Percentiles rank a stretch among this genome's conserved stretches.
Evolutionary conservation across 2,888 invertebrate genomes (phyloP).

Genomic region (Drosophila barbarae): DNA sequence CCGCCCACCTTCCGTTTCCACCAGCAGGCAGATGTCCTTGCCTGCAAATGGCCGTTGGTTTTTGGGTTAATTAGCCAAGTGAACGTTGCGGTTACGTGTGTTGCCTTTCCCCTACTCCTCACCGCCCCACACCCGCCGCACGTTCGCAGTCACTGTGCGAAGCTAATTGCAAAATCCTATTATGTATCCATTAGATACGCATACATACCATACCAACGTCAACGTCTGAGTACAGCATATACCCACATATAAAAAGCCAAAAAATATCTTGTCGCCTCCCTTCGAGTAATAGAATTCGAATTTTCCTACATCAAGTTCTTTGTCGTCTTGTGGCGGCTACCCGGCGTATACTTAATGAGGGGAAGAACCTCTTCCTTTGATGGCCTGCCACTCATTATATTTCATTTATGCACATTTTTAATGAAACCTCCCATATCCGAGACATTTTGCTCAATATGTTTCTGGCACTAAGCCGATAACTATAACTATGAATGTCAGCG

Average conservation of each 20-base stretch:
- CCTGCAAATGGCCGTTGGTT: conserved; percentile 65
- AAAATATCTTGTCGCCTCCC: conserved; percentile 17
- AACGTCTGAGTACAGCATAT: conserved; percentile 1
- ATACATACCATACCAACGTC: conserved; percentile 23
- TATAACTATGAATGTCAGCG: conserved; percentile 14
- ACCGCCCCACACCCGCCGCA: conserved; percentile 17
- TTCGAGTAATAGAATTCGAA: conserved; percentile 8
- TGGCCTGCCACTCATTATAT: conserved; percentile 43
- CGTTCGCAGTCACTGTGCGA: conserved; percentile 33
- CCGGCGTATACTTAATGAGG: conserved; percentile 35
- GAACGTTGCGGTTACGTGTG: conserved; percentile 65
- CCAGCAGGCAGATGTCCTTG: conserved; percentile 37
- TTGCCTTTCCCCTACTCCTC: conserved; percentile 36
- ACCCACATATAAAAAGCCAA: conserved; percentile 44
- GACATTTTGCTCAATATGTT: conserved; percentile 17
- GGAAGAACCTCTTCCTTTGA: conserved; percentile 6
- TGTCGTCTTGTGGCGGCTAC: conserved; percentile 13
- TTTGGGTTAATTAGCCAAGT: conserved; percentile 68
- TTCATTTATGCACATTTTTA: conserved; percentile 43
- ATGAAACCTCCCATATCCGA: conserved; percentile 22
- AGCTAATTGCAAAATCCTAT: conserved; percentile 75
- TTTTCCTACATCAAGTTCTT: conserved; percentile 9
- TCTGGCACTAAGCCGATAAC: conserved; percentile 30
- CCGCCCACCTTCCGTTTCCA: conserved; percentile 19
- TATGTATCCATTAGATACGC: conserved; percentile 76